Evolutionary conservation across 2,797 vertebrate genomes (phyloP).

Genomic region (Bradypus variegatus): DNA sequence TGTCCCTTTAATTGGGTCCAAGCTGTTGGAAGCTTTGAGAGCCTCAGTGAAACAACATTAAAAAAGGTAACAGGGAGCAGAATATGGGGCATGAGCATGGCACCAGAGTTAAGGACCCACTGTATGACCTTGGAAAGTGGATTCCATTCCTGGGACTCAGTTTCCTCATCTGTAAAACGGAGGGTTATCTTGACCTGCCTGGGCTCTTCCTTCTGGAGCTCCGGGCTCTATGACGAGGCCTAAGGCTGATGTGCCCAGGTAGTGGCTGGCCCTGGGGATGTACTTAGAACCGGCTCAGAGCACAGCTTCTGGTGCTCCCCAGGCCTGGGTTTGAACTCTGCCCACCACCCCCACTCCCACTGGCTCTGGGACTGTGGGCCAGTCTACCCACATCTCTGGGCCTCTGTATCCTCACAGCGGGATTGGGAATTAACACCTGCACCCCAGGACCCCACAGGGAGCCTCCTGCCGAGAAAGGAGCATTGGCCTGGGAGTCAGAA

Average conservation of each 20-base stretch:
- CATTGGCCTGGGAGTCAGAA: not conserved
- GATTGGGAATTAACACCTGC: not conserved
- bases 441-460: not conserved
- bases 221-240: too few relatives aligned
- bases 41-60: not conserved
- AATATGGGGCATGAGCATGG: too few relatives aligned
- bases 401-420: too few relatives aligned
- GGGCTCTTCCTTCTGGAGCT: not conserved
- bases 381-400: not conserved
- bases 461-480: not conserved
- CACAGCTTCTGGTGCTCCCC: not conserved
- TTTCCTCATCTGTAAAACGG: not conserved
- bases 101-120: not conserved
- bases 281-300: not conserved
- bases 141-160: not conserved
- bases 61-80: not conserved
- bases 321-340: not conserved
- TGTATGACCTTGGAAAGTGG: not conserved
- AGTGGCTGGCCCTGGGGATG: not conserved
- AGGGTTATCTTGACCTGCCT: accelerated
- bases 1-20: not conserved
- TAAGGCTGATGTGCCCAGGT: too few relatives aligned
- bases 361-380: not conserved
- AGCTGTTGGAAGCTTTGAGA: not conserved
- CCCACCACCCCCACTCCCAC: too few relatives aligned